Evolutionary conservation across 2,888 invertebrate genomes (phyloP), one percentile per base, ranked within the genome.

Genomic region (Zelleria hepariella): DNA sequence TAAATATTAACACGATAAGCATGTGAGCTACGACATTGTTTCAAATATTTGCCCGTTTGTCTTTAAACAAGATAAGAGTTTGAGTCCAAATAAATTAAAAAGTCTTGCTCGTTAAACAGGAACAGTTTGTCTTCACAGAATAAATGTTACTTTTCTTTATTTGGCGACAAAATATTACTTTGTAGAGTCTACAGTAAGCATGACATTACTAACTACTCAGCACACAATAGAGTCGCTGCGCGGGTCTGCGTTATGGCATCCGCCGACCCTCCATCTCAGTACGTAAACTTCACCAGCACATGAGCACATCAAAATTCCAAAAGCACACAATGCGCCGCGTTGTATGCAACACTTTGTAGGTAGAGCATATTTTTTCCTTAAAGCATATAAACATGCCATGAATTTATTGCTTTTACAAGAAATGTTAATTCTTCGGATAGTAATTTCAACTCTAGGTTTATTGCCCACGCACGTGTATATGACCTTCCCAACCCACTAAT

Each of bases 281-380:
- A 32, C 20, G 8, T 25, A 53, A 25, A 53, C 51, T 8, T 51
- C 23, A 51, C 51, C 32, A 15, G 32, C 18, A 5, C n/a, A n/a
- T n/a, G n/a, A n/a, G 4, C 51, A 20, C 54, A 54, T 54, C 54
- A 54, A 54, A 54, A 54, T 54, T 54, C 54, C 6, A n/a, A 24
- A 54, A 25, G 54, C 54, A 54, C 54, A 54, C 54, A 42, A 42
- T 15, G 32, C 32, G 10, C 32, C 32, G 32, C 32, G 32, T 15
- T 15, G 32, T 42, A 42, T 15, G 15, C 32, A 42, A 42, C 15
- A 15, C 3, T 42, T 42, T 42, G 15, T 10, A 15, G 15, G 15
- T 42, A 15, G n/a, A n/a, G n/a, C n/a, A 42, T 42, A 42, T 42
- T 42, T 42, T 42, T 42, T 15, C 15, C 32, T 4, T 15, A 42